A percentile compares a stretch with the other conserved stretches of the same genome.
Conservation (phyloP, 2,888 invertebrate genomes). For the Apamea sordens region DNA sequence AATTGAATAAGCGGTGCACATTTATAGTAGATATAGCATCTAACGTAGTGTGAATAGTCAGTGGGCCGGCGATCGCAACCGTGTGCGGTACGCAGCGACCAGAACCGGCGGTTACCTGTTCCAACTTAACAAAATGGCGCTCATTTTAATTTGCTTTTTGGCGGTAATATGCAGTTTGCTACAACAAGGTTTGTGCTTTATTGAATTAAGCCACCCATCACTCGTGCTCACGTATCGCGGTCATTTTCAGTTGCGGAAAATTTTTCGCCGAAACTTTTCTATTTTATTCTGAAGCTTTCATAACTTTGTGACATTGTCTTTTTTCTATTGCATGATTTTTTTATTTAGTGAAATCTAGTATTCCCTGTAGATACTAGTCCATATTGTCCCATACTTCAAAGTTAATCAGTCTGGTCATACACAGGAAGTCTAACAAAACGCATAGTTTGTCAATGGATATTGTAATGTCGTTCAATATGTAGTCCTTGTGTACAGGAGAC, state of each 20-base stretch:
- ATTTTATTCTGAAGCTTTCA: slow-evolving; percentile 19
- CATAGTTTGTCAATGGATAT: slow-evolving; percentile 7
- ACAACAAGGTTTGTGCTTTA: slow-evolving; percentile 84
- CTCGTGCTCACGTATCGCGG: slow-evolving; percentile 1
- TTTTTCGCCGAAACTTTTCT: slow-evolving; percentile 9
- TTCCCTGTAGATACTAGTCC: not conserved
- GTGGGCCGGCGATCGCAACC: slow-evolving; percentile 66
- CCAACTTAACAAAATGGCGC: slow-evolving; percentile 77
- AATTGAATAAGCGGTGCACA: slow-evolving; percentile 85
- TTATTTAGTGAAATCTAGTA: not conserved
- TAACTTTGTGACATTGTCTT: not conserved
- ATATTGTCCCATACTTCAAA: slow-evolving; percentile 3
- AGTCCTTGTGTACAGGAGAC: not conserved
- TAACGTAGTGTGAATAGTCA: slow-evolving; percentile 52
- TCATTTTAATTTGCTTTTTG: slow-evolving; percentile 81
- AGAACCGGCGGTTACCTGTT: slow-evolving; percentile 73
- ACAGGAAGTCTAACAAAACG: slow-evolving; percentile 16
- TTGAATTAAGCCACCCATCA: slow-evolving; percentile 41
- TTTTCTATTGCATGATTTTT: not conserved
- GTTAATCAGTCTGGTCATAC: slow-evolving; percentile 2
- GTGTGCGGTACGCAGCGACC: slow-evolving; percentile 77
- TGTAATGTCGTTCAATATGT: slow-evolving; percentile 4
- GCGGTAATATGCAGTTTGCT: slow-evolving; percentile 86
- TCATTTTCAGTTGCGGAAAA: slow-evolving; percentile 8
- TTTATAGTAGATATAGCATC: slow-evolving; percentile 66